These are phyloP conservation scores for Chouioia cunea DNA, from an alignment of 2,888 invertebrate genomes.

Conservation along the genomic window DNA sequence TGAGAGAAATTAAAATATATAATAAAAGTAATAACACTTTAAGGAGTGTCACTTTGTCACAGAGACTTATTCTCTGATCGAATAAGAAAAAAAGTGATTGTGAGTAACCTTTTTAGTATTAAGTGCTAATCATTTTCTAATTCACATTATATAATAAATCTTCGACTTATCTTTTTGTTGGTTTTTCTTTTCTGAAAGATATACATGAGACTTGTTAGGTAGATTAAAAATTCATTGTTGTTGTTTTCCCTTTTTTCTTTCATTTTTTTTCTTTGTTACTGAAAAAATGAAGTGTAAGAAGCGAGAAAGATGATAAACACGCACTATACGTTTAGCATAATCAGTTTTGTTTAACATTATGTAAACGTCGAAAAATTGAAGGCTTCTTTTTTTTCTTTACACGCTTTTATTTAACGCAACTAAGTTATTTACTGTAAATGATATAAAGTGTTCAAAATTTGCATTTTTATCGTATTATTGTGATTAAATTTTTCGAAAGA, in stretches of 20 bases:
- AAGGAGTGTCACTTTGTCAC: slow-evolving; percentile 51
- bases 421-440: slow-evolving; percentile 38
- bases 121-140: slow-evolving; percentile 56
- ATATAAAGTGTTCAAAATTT: slow-evolving; percentile 44
- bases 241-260: slow-evolving; percentile 53
- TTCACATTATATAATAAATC: slow-evolving; percentile 50
- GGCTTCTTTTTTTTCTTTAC: slow-evolving; percentile 44
- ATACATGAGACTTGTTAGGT: slow-evolving; percentile 51
- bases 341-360: slow-evolving; percentile 40
- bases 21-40: slow-evolving; percentile 49
- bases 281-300: slow-evolving; percentile 45
- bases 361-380: slow-evolving; percentile 51
- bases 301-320: slow-evolving; percentile 41
- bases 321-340: slow-evolving; percentile 37
- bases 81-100: slow-evolving; percentile 49
- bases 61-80: slow-evolving; percentile 31
- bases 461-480: slow-evolving; percentile 49
- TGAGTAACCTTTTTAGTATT: slow-evolving; percentile 58
- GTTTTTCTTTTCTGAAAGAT: slow-evolving; percentile 51
- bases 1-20: slow-evolving; percentile 47
- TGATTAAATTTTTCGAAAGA: slow-evolving; percentile 46
- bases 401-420: slow-evolving; percentile 32
- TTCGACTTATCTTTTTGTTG: slow-evolving; percentile 55
- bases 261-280: slow-evolving; percentile 47
- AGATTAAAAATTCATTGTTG: slow-evolving; percentile 51